A percentile compares a stretch with the other conserved stretches of the same genome.
Evolutionary conservation across 2,797 vertebrate genomes (phyloP).

Genomic region (Oceanodroma leucorhoa): DNA sequence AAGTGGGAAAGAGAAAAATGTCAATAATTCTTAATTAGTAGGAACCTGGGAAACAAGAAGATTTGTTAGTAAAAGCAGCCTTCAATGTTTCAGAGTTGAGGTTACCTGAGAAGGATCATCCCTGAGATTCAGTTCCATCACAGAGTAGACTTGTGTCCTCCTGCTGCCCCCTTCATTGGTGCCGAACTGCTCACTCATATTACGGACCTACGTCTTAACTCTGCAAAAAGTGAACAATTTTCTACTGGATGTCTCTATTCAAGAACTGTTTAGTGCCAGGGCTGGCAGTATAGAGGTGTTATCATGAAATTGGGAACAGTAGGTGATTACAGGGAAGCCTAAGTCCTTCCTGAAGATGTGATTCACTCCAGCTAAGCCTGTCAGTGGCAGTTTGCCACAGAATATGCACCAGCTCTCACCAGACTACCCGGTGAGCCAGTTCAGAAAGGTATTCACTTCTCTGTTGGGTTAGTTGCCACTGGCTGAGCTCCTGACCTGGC

Average conservation of each 20-base stretch:
- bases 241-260: background rate
- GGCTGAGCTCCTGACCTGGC: background rate
- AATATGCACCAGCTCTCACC: background rate
- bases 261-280: background rate
- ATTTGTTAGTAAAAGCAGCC: background rate
- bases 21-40: background rate
- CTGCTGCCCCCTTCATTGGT: background rate
- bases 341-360: background rate
- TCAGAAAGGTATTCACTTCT: background rate
- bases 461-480: fast-evolving
- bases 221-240: background rate
- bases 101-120: background rate
- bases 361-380: background rate
- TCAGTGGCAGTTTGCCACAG: background rate
- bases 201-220: background rate
- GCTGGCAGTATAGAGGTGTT: background rate
- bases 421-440: background rate
- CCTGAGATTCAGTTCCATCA: background rate
- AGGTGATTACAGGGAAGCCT: background rate
- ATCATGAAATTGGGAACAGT: background rate
- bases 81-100: background rate
- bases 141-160: background rate
- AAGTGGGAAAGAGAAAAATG: background rate
- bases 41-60: background rate
- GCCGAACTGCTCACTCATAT: background rate